Base-by-base conservation (phyloP, 2,888 invertebrate species). In the Bhutanitis thaidina region DNA sequence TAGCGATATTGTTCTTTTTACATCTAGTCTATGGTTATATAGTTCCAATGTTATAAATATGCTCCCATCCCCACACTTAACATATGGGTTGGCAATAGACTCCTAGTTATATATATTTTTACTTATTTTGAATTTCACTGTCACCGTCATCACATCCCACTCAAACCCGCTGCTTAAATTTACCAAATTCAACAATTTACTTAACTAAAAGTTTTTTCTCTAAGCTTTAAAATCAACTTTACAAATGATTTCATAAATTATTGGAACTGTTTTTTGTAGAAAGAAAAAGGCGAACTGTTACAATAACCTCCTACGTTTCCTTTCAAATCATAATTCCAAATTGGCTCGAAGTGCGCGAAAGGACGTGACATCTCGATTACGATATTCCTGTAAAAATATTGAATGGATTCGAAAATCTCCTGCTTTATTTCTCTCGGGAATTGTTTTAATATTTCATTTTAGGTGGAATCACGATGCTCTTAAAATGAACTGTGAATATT, bases 271-370 rank as follows among this genome's bases (percentile, higher is more conserved):
- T 32, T n/a, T 16, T 12, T 0, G 9, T 8, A 30, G 14, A 32
- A 43, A 34, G 46, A 15, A 38, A 39, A 38, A 37, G 36, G 20
- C 43, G 38, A 51, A 46, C 30, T 46, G 13, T 37, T 16, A 0
- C 16, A n/a, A 38, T 9, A 38, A 38, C n/a, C 15, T 30, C 13
- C 47, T 20, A 29, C 43, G 30, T 25, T 38, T 30, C 49, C 38
- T 49, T 43, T 43, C 43, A 49, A 43, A 43, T 49, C 43, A 49
- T 49, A 49, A 49, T 43, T 49, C 49, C 14, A 38, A 43, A 49
- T 43, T 49, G 49, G 37, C 43, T 14, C 37, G 13, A 37, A 32
- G 43, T 37, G 32, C 36, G 25, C 32, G 36, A 43, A 38, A 43
- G 38, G 43, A 32, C 43, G 43, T 49, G 43, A 49, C 43, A 43